A percentile compares a stretch with the other conserved stretches of the same genome.
phyloP scores from a whole-genome alignment of 2,113 vertebrate genomes.

The Oxygymnocypris stewartii region DNA sequence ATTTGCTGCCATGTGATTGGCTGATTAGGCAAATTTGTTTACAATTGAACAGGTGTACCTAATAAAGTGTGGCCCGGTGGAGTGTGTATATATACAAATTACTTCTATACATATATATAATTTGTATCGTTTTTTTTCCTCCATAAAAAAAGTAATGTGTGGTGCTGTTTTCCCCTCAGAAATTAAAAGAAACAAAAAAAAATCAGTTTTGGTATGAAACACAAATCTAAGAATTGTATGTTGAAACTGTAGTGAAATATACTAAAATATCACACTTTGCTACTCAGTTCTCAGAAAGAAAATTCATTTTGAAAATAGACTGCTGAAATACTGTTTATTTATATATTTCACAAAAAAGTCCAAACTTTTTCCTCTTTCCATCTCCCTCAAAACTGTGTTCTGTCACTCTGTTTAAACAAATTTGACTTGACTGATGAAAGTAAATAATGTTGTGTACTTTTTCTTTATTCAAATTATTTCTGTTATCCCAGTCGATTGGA shows the following conservation, averaged over 20 bases:
- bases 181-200: no score
- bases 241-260: not conserved
- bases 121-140: not conserved
- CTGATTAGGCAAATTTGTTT: no score
- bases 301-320: not conserved
- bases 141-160: not conserved
- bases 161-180: no score
- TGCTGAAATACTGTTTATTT: not conserved
- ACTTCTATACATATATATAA: no score
- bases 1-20: no score
- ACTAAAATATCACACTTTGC: not conserved
- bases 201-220: not conserved
- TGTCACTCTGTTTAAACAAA: not conserved
- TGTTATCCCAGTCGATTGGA: not conserved
- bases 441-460: no score
- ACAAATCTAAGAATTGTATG: not conserved
- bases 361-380: not conserved
- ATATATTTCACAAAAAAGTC: not conserved
- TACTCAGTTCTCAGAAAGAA: not conserved
- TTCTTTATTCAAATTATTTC: not conserved
- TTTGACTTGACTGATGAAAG: not conserved
- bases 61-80: no score
- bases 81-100: no score
- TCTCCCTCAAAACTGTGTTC: not conserved
- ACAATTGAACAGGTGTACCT: no score